A percentile compares a stretch with the other conserved stretches of the same genome.
Evolutionary conservation across 92 coral and sea anemone genomes (phyloP).

Genomic region (Zoanthus sansibaricus): DNA sequence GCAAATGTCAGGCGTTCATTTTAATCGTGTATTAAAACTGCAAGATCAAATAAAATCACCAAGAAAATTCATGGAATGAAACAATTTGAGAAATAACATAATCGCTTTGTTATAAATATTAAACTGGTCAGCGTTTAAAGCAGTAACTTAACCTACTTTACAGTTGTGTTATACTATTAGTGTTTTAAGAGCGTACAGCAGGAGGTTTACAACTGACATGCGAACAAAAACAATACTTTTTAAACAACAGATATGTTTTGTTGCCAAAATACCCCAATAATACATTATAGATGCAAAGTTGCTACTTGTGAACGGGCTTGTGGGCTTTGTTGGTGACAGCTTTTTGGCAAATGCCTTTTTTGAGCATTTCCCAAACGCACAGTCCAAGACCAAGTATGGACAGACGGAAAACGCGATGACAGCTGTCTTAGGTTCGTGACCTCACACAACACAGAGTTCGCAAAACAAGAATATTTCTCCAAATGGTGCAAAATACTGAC

Average conservation of each 20-base stretch:
- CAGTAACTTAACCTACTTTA: not conserved
- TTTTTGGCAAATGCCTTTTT: constrained; percentile 32
- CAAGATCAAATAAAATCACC: not conserved
- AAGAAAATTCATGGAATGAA: not conserved
- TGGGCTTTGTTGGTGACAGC: constrained; percentile 37
- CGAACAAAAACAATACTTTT: constrained; percentile 15
- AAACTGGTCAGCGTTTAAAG: not conserved
- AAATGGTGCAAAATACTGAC: not conserved
- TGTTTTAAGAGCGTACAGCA: constrained; percentile 27
- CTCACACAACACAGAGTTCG: constrained; percentile 12
- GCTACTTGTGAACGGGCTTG: constrained; percentile 32
- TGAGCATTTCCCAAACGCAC: constrained; percentile 16
- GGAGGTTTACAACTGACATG: constrained; percentile 7
- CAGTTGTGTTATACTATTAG: not conserved
- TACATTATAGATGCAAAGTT: constrained; percentile 12
- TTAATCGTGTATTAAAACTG: not conserved
- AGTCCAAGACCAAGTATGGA: constrained; percentile 46
- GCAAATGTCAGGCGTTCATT: not conserved
- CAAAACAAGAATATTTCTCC: constrained; percentile 29
- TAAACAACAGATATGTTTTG: constrained; percentile 30
- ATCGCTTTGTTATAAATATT: constrained; percentile 1
- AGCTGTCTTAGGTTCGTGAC: constrained; percentile 45
- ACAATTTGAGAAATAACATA: constrained; percentile 11
- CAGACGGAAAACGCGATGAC: constrained; percentile 42
- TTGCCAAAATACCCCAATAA: constrained; percentile 17